phyloP scores from a whole-genome alignment of 2,113 vertebrate genomes.

The Dasyurus viverrinus region DNA sequence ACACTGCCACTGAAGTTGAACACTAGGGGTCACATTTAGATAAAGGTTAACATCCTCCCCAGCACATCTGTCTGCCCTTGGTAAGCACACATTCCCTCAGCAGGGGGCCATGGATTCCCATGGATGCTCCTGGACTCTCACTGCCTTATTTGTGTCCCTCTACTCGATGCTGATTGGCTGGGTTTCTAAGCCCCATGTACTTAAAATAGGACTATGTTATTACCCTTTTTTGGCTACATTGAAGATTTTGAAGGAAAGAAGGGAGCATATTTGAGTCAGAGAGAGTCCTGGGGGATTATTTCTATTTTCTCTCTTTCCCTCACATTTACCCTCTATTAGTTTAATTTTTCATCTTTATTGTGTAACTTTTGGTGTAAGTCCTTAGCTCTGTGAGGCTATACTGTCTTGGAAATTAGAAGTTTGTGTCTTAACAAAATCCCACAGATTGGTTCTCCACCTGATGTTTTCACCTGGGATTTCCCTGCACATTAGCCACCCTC shows the following conservation, averaged over 20 bases:
- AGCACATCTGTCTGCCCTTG: neutral
- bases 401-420: neutral
- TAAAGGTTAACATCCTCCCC: neutral
- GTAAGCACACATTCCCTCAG: neutral
- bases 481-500: neutral
- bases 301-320: neutral
- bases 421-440: neutral
- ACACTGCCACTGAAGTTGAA: neutral
- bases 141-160: neutral
- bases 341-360: neutral
- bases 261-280: neutral
- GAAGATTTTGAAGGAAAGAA: neutral
- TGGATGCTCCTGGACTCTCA: neutral
- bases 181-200: neutral
- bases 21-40: neutral
- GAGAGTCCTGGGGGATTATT: neutral
- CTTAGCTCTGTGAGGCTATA: neutral
- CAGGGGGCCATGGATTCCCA: neutral
- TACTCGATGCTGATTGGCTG: neutral
- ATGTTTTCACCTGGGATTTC: neutral
- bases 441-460: neutral
- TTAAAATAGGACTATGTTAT: neutral
- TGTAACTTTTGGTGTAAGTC: neutral
- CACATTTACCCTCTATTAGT: neutral
- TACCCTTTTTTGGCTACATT: neutral